These are phyloP conservation scores for Drosophila sechellia DNA, from an alignment of 1,140 invertebrate genomes.

Conservation along the genomic window DNA sequence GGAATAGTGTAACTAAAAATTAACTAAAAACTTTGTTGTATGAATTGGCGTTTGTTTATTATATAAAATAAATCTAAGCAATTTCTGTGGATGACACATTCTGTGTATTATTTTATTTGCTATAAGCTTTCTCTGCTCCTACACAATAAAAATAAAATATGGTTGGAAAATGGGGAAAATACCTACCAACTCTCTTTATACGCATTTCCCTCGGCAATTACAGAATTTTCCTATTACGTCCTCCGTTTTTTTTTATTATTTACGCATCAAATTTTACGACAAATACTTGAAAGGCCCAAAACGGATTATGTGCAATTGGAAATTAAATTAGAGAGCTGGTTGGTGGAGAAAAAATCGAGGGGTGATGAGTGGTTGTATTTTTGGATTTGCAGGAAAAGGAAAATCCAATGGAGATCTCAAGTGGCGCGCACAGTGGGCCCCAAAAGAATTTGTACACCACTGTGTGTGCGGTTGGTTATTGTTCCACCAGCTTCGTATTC, in stretches of 20 bases:
- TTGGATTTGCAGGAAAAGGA: not conserved
- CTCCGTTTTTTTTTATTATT: slow-evolving; percentile 34
- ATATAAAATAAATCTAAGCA: not conserved
- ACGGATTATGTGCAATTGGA: slow-evolving; percentile 81
- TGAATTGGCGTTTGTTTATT: no score
- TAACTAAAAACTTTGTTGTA: no score
- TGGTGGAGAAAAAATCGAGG: slow-evolving; percentile 22
- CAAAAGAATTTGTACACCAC: slow-evolving; percentile 26
- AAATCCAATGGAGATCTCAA: slow-evolving; percentile 39
- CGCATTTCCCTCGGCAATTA: slow-evolving; percentile 45
- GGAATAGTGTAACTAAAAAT: not conserved
- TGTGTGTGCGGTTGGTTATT: slow-evolving; percentile 24
- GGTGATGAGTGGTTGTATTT: slow-evolving; percentile 30
- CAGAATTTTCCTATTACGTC: slow-evolving; percentile 49
- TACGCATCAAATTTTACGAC: slow-evolving; percentile 80
- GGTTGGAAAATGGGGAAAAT: not conserved
- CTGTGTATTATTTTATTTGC: not conserved
- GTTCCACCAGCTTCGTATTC: slow-evolving; percentile 24
- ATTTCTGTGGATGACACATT: slow-evolving; percentile 34
- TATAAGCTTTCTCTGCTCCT: not conserved
- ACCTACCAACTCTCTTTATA: not conserved
- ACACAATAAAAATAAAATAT: slow-evolving; percentile 18
- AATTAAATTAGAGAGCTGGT: slow-evolving; percentile 70
- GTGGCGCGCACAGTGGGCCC: slow-evolving; percentile 48
- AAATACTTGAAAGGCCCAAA: slow-evolving; percentile 64